Conservation (phyloP, 2,113 vertebrate species). For the Petroica traversi region DNA sequence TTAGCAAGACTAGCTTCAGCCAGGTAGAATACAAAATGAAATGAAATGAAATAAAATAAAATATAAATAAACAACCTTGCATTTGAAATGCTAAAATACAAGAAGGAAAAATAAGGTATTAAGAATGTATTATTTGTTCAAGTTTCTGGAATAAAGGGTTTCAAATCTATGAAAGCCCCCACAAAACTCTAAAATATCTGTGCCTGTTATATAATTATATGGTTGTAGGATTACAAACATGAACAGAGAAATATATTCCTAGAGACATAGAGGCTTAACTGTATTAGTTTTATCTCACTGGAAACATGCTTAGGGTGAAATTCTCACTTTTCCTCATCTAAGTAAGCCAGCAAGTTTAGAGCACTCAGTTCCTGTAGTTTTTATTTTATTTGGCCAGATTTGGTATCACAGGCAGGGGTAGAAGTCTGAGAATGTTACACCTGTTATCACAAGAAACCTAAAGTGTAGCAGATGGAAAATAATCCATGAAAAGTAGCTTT, state of each 20-base stretch:
- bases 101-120: neutral
- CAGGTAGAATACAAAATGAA: neutral
- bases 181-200: neutral
- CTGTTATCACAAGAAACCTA: neutral
- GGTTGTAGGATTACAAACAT: neutral
- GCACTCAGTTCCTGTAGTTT: neutral
- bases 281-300: neutral
- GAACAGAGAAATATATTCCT: neutral
- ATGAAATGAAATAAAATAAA: neutral
- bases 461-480: neutral
- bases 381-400: neutral
- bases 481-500: neutral
- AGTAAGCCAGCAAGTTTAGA: neutral
- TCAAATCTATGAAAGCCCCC: neutral
- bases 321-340: neutral
- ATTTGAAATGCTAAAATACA: neutral
- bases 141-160: neutral
- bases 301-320: neutral
- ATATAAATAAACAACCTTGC: neutral
- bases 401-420: neutral
- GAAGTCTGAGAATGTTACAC: neutral
- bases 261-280: neutral
- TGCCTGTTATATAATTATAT: neutral
- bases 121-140: neutral
- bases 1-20: neutral